These are phyloP conservation scores for Pachycephus smyrnensis DNA, from an alignment of 2,888 invertebrate genomes.

Conservation along the genomic window DNA sequence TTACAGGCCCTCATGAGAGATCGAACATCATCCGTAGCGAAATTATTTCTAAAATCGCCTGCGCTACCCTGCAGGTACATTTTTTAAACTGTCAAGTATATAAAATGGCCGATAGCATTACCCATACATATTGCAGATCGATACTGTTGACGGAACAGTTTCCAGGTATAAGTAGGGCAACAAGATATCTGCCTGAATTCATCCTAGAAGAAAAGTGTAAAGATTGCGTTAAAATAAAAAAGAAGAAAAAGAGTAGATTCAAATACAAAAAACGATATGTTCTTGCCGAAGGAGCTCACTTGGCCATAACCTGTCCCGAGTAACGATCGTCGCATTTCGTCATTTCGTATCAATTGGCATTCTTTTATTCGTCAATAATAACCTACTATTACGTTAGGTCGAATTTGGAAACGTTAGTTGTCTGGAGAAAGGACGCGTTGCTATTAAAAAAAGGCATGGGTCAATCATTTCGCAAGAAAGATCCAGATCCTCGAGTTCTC, in stretches of 20 bases:
- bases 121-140: constrained; percentile 62
- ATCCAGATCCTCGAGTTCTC: constrained; percentile 67
- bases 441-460: constrained; percentile 65
- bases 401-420: constrained; percentile 67
- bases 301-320: constrained; percentile 72
- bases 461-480: constrained; percentile 51
- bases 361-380: background rate
- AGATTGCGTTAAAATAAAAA: constrained; percentile 44
- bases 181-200: constrained; percentile 69
- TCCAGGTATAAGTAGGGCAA: constrained; percentile 68
- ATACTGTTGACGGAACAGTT: constrained; percentile 63
- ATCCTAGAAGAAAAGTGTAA: constrained; percentile 58
- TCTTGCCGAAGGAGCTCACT: constrained; percentile 70
- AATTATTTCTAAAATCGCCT: constrained; percentile 51
- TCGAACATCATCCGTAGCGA: constrained; percentile 27
- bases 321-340: constrained; percentile 38
- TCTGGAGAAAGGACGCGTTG: constrained; percentile 71
- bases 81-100: background rate
- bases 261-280: constrained; percentile 69
- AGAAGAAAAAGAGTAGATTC: constrained; percentile 63
- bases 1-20: constrained; percentile 29
- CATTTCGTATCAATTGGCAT: background rate
- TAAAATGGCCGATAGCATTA: background rate
- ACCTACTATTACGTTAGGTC: constrained; percentile 51
- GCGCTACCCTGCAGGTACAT: constrained; percentile 56